These are phyloP conservation scores for Pavo muticus DNA, from an alignment of 2,113 vertebrate species.

Conservation along the genomic window DNA sequence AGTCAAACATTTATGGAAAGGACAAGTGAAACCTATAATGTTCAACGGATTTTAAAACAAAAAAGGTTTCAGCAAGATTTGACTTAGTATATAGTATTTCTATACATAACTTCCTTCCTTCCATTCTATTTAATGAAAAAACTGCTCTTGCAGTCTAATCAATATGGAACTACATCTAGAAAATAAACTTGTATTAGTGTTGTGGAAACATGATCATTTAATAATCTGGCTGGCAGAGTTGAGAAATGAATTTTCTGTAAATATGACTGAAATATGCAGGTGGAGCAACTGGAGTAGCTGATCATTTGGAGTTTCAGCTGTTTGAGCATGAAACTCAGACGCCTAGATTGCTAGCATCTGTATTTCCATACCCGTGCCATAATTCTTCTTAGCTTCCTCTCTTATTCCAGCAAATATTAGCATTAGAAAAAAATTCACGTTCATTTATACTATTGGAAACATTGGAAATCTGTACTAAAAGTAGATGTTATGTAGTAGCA, in stretches of 20 bases:
- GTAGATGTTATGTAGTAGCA: not conserved
- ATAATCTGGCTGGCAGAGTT: not conserved
- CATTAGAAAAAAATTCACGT: not conserved
- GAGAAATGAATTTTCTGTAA: not conserved
- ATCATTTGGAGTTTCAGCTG: not conserved
- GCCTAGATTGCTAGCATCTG: not conserved
- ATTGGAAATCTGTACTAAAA: not conserved
- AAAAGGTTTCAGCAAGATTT: not conserved
- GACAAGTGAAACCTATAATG: not conserved
- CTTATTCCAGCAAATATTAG: not conserved
- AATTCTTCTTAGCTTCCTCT: not conserved
- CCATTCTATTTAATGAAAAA: constrained; percentile 4
- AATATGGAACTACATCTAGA: not conserved
- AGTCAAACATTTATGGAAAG: not conserved
- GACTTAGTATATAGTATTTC: not conserved
- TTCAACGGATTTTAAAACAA: not conserved
- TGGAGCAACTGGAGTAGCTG: not conserved
- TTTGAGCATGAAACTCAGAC: not conserved
- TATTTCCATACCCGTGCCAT: not conserved
- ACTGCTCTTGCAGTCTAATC: constrained; percentile 12
- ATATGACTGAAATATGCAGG: not conserved
- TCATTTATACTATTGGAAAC: not conserved
- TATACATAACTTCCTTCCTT: not conserved
- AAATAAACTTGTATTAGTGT: not conserved
- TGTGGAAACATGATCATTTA: not conserved